Conservation (phyloP, 2,888 invertebrate species). For the Oligia latruncula region DNA sequence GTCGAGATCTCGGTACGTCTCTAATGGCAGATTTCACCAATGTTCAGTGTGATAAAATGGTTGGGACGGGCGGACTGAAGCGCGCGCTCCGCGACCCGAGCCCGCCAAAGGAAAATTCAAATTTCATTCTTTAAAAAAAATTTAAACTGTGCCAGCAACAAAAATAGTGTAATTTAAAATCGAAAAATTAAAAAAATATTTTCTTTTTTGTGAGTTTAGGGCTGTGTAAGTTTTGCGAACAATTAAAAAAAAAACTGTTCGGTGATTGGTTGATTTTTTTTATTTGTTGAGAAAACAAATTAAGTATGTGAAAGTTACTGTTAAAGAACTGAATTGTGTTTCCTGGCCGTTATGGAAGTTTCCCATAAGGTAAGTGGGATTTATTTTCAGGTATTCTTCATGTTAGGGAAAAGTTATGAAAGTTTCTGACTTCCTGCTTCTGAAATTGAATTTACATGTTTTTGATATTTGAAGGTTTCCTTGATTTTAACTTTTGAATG, state of each 20-base stretch:
- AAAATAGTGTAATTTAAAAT: slow-evolving; percentile 29
- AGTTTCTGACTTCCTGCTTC: slow-evolving; percentile 56
- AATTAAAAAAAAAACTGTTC: slow-evolving; percentile 53
- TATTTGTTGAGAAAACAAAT: slow-evolving; percentile 19
- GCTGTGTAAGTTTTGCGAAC: slow-evolving; percentile 67
- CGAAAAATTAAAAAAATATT: slow-evolving; percentile 18
- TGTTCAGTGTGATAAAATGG: slow-evolving; percentile 87
- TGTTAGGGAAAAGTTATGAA: slow-evolving; percentile 49
- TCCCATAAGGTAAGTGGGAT: slow-evolving; percentile 67
- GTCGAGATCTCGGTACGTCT: slow-evolving; percentile 75
- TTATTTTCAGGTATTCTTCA: slow-evolving; percentile 18
- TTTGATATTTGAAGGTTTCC: neutral
- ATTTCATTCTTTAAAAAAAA: slow-evolving; percentile 72
- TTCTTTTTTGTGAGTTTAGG: slow-evolving; percentile 37
- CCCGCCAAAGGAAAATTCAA: slow-evolving; percentile 85
- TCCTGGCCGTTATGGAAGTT: slow-evolving; percentile 61
- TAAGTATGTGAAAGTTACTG: slow-evolving; percentile 60
- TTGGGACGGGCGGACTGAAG: slow-evolving; percentile 79
- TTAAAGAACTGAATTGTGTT: slow-evolving; percentile 49
- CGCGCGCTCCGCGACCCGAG: slow-evolving; percentile 75
- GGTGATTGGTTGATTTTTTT: slow-evolving; percentile 47
- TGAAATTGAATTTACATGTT: slow-evolving; percentile 9
- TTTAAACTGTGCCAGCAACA: slow-evolving; percentile 47
- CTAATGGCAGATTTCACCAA: slow-evolving; percentile 83
- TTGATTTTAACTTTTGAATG: neutral